Evolutionary conservation across 2,113 vertebrate species (phyloP).

Genomic region (Hyaena hyaena): DNA sequence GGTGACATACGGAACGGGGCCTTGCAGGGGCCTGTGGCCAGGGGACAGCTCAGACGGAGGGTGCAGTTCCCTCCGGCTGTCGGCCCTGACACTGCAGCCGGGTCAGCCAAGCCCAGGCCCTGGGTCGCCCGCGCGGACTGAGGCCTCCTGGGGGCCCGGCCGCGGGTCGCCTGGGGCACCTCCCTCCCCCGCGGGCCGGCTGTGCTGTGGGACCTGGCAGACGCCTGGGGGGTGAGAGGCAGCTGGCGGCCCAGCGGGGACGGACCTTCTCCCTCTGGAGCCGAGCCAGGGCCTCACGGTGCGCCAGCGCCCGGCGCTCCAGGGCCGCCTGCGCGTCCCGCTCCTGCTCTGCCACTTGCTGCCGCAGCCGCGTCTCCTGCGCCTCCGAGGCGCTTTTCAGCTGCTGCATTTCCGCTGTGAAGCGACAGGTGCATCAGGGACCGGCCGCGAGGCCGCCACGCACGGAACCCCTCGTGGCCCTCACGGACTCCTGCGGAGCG

Average conservation of each 20-base stretch:
- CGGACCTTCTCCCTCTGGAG: slow-evolving; percentile 87
- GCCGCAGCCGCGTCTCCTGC: slow-evolving; percentile 79
- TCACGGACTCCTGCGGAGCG: background rate
- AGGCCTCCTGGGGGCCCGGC: background rate
- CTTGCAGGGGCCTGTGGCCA: background rate
- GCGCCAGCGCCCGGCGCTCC: slow-evolving; percentile 79
- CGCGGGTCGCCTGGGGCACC: accelerated
- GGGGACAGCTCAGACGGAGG: accelerated
- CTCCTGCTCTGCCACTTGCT: slow-evolving; percentile 81
- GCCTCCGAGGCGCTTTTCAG: slow-evolving; percentile 71
- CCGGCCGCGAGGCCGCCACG: background rate
- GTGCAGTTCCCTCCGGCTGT: accelerated
- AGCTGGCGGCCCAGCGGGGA: background rate
- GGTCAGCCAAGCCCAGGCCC: accelerated
- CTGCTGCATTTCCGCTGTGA: slow-evolving; percentile 71
- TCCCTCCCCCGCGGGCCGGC: background rate
- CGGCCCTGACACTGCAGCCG: accelerated
- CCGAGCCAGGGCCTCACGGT: slow-evolving; percentile 85
- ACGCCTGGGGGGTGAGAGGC: background rate
- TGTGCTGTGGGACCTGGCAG: accelerated
- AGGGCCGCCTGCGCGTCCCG: slow-evolving; percentile 82
- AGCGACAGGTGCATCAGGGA: accelerated
- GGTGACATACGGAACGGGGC: accelerated
- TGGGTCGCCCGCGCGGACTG: accelerated
- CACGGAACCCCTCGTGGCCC: background rate